Percentiles rank a stretch among this genome's conserved stretches.
These are phyloP conservation scores for Orius laevigatus DNA, from an alignment of 1,140 invertebrate species.

Conservation along the genomic window DNA sequence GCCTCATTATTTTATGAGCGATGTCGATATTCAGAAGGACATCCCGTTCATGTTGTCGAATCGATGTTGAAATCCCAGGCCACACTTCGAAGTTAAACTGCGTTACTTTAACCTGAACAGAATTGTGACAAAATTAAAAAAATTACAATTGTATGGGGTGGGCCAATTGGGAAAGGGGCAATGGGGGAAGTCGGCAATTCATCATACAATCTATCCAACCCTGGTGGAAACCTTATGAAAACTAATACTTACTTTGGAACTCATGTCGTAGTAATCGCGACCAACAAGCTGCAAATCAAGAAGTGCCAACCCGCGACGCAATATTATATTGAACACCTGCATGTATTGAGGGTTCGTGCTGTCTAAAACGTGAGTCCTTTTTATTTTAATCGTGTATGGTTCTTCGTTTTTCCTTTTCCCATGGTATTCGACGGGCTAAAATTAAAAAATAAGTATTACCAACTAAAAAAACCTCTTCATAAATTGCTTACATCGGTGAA, in stretches of 20 bases:
- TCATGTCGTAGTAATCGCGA: constrained; percentile 61
- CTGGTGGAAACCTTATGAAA: constrained; percentile 10
- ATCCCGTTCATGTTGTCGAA: constrained; percentile 54
- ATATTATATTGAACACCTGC: constrained; percentile 59
- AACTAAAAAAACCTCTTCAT: neutral
- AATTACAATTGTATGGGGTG: neutral
- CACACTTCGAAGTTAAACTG: no score
- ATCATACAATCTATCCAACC: neutral
- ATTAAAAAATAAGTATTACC: constrained; percentile 3
- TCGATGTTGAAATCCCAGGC: constrained; percentile 46
- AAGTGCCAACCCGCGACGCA: constrained; percentile 46
- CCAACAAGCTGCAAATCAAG: constrained; percentile 52
- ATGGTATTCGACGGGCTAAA: constrained; percentile 22
- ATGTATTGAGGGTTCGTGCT: constrained; percentile 28
- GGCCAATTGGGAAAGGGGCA: neutral
- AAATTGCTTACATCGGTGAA: constrained; percentile 24
- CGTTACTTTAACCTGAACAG: neutral
- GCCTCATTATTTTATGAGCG: constrained; percentile 53
- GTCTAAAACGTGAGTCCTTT: constrained; percentile 24
- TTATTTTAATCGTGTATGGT: constrained; percentile 26
- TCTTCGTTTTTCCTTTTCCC: constrained; percentile 24
- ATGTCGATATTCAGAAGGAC: constrained; percentile 60
- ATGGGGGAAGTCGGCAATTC: neutral
- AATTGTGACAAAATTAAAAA: neutral
- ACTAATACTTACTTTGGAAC: constrained; percentile 35